These are phyloP conservation scores for Palythoa caribaeorum DNA, from an alignment of 92 coral and sea anemone genomes.

Conservation along the genomic window DNA sequence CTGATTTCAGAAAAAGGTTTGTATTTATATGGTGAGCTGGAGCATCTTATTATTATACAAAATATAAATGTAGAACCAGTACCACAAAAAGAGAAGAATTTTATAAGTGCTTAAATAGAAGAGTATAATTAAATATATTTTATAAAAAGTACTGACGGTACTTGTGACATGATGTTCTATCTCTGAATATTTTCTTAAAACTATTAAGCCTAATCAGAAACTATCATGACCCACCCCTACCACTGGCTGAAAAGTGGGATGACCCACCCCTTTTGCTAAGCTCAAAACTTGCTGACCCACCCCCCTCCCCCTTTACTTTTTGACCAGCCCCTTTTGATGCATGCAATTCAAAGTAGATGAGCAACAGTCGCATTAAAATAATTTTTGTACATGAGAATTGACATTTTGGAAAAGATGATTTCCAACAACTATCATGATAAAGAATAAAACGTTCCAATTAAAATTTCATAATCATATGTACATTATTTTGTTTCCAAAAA, in stretches of 20 bases:
- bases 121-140: background rate
- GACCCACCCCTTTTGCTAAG: background rate
- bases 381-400: constrained; percentile 7
- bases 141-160: background rate
- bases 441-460: constrained; percentile 12
- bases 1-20: constrained; percentile 10
- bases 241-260: background rate
- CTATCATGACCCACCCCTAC: constrained; percentile 9
- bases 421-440: constrained; percentile 6
- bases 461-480: background rate
- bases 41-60: constrained; percentile 6
- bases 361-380: constrained; percentile 12
- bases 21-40: constrained; percentile 9
- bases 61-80: constrained; percentile 3
- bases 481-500: constrained; percentile 12
- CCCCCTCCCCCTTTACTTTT: background rate
- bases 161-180: constrained; percentile 1
- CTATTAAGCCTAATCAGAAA: constrained; percentile 1
- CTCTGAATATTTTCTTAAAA: constrained; percentile 6
- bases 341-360: constrained; percentile 12
- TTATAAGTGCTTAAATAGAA: constrained; percentile 3
- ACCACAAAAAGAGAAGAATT: constrained; percentile 4
- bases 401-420: constrained; percentile 19
- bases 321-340: constrained; percentile 6
- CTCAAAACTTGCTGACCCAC: background rate